A percentile compares a stretch with the other conserved stretches of the same genome.
Evolutionary conservation across 2,888 invertebrate genomes (phyloP).

Genomic region (Diogma glabrata): DNA sequence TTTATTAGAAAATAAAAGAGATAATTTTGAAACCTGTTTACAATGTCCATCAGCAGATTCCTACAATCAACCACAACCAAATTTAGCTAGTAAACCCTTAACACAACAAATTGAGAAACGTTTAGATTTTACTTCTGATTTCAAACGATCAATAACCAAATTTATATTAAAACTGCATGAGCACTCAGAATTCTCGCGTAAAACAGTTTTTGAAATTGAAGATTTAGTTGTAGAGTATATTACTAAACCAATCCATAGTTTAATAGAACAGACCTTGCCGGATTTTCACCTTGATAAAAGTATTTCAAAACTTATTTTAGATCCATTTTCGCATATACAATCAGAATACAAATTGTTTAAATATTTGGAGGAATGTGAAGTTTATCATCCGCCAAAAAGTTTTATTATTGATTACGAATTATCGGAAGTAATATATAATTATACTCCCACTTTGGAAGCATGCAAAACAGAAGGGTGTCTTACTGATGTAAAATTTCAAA

Average conservation of each 20-base stretch:
- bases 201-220: background rate
- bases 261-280: background rate
- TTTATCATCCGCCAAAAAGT: background rate
- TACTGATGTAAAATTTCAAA: background rate
- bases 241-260: background rate
- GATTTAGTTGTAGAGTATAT: background rate
- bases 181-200: background rate
- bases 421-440: background rate
- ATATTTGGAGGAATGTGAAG: background rate
- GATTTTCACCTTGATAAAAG: background rate
- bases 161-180: background rate
- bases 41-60: background rate
- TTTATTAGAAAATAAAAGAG: background rate
- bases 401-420: background rate
- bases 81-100: background rate
- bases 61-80: background rate
- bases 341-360: conserved; percentile 1
- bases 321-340: background rate
- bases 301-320: background rate
- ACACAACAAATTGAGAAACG: background rate
- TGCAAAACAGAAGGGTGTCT: background rate
- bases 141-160: background rate
- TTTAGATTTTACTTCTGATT: background rate
- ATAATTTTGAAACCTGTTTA: no score
- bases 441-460: background rate